phyloP scores from a whole-genome alignment of 2,797 vertebrate genomes.

The Characodon lateralis region DNA sequence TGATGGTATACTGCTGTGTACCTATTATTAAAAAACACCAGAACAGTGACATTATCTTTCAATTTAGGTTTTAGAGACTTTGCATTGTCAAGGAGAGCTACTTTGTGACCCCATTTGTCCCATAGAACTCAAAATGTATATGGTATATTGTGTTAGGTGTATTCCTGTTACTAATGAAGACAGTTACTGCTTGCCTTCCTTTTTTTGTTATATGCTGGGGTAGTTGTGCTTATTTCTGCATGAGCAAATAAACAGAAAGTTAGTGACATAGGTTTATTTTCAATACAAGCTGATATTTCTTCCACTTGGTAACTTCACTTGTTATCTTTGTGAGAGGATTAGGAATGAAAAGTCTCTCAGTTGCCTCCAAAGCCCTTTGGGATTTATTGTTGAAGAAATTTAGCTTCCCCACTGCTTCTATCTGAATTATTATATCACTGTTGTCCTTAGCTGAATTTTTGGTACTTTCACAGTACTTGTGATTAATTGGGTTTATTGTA shows the following conservation, averaged over 20 bases:
- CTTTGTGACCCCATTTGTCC: not conserved
- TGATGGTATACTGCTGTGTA: no score
- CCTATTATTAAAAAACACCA: not conserved
- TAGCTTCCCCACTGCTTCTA: slow-evolving; percentile 39
- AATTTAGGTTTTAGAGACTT: not conserved
- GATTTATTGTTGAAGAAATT: slow-evolving; percentile 54
- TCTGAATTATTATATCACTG: slow-evolving; percentile 41
- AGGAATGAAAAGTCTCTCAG: slow-evolving; percentile 67
- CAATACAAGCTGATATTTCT: slow-evolving; percentile 43
- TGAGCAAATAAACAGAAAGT: slow-evolving; percentile 23
- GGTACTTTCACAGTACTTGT: slow-evolving; percentile 9
- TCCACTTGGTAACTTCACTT: slow-evolving; percentile 57
- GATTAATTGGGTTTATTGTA: slow-evolving; percentile 32
- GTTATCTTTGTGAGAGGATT: slow-evolving; percentile 67
- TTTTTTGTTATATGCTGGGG: not conserved
- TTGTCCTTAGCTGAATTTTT: slow-evolving; percentile 40
- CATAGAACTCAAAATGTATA: not conserved
- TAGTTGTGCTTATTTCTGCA: slow-evolving; percentile 26
- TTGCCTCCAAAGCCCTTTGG: slow-evolving; percentile 60
- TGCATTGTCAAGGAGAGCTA: not conserved
- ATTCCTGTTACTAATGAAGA: not conserved
- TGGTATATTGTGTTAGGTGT: not conserved
- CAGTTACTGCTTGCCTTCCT: no score
- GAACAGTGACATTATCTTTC: not conserved
- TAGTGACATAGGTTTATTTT: slow-evolving; percentile 32